Evolutionary conservation across 2,113 vertebrate genomes (phyloP).

Genomic region (Muntiacus reevesi): DNA sequence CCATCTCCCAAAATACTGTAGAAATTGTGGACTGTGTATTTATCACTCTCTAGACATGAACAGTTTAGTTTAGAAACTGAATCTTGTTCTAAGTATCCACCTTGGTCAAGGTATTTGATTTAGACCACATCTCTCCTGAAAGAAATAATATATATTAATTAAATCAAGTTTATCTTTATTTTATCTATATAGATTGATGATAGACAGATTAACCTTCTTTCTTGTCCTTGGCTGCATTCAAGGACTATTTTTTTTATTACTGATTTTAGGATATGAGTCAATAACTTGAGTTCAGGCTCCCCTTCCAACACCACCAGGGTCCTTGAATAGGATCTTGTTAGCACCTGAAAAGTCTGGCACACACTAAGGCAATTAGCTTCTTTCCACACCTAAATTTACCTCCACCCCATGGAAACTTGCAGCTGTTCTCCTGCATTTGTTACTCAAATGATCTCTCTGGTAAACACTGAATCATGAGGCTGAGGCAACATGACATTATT

Average conservation of each 20-base stretch:
- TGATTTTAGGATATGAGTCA: not conserved
- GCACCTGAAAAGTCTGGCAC: slow-evolving; percentile 63
- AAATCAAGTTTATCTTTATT: not conserved
- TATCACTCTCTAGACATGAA: not conserved
- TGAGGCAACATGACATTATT: not conserved
- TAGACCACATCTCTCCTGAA: not conserved
- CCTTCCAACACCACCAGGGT: not conserved
- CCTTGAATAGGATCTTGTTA: slow-evolving; percentile 45
- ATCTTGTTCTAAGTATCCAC: not conserved
- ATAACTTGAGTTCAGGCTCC: not conserved
- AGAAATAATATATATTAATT: not conserved
- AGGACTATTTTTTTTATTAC: not conserved
- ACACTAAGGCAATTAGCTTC: slow-evolving; percentile 53
- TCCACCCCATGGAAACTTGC: slow-evolving; percentile 49
- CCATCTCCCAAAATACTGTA: not conserved
- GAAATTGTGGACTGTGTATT: not conserved
- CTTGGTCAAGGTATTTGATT: not conserved
- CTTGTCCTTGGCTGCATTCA: not conserved
- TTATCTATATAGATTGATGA: not conserved
- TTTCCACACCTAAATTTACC: slow-evolving; percentile 63
- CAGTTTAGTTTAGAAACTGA: not conserved
- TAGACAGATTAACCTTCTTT: not conserved
- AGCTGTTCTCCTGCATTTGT: slow-evolving; percentile 57
- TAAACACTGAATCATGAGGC: slow-evolving; percentile 41
- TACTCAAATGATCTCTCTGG: slow-evolving; percentile 42